Evolutionary conservation across 2,797 vertebrate genomes (phyloP).

Genomic region (Luscinia luscinia): DNA sequence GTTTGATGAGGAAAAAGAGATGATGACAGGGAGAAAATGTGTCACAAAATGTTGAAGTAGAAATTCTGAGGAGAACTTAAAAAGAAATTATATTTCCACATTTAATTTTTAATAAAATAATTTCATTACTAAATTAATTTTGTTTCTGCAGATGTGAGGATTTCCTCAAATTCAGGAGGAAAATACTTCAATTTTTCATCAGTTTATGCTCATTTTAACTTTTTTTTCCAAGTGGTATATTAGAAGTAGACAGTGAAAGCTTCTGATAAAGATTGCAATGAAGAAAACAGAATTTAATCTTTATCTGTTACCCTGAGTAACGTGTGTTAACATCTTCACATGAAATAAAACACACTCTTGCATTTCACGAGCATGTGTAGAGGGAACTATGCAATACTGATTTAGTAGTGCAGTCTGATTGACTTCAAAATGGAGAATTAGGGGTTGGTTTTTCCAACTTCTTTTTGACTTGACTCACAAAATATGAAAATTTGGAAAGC

Average conservation of each 20-base stretch:
- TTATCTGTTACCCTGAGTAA: background rate
- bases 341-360: background rate
- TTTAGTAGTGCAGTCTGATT: background rate
- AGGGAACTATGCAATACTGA: background rate
- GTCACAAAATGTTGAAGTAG: background rate
- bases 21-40: background rate
- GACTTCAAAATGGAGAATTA: background rate
- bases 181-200: background rate
- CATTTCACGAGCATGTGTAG: background rate
- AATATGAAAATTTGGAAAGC: background rate
- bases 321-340: background rate
- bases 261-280: background rate
- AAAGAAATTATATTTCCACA: background rate
- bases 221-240: background rate
- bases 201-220: background rate
- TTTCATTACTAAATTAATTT: background rate
- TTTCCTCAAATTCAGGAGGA: background rate
- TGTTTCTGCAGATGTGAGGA: background rate
- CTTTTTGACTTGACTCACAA: rapidly evolving
- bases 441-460: background rate
- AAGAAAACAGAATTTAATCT: background rate
- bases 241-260: background rate
- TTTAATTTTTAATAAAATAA: background rate
- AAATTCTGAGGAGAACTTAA: background rate
- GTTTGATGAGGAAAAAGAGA: background rate